These are phyloP conservation scores for Lemur catta DNA, from an alignment of 2,797 vertebrate species.

Conservation along the genomic window DNA sequence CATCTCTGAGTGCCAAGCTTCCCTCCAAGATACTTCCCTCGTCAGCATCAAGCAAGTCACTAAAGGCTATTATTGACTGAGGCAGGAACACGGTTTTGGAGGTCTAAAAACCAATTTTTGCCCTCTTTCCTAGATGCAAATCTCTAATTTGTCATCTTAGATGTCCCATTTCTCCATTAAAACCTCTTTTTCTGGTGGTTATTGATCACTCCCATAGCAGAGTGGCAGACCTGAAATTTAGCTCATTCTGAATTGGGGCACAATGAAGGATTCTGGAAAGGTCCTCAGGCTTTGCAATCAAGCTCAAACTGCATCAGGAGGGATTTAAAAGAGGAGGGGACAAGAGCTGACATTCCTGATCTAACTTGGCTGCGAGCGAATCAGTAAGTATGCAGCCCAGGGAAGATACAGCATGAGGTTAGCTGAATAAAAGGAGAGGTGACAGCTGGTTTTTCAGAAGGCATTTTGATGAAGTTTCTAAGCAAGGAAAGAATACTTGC, in stretches of 20 bases:
- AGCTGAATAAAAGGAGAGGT: neutral
- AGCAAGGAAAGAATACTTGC: neutral
- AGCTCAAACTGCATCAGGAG: neutral
- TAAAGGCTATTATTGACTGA: neutral
- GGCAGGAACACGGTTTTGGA: neutral
- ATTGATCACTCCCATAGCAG: neutral
- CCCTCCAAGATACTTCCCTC: neutral
- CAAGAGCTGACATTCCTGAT: neutral
- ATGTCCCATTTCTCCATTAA: neutral
- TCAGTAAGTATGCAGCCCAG: neutral
- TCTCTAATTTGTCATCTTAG: neutral
- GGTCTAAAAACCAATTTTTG: neutral
- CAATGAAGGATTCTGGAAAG: neutral
- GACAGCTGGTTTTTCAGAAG: conserved; percentile 12
- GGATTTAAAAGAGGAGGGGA: neutral
- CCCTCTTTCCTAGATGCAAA: neutral
- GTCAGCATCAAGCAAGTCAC: neutral
- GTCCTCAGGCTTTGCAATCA: neutral
- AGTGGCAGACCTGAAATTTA: neutral
- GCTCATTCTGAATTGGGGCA: neutral
- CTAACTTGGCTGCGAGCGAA: neutral
- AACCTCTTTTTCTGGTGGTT: neutral
- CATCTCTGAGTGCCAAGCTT: neutral
- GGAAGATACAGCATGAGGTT: neutral
- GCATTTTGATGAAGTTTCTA: conserved; percentile 8